Percentiles rank a stretch among this genome's conserved stretches.
phyloP scores from a whole-genome alignment of 2,888 invertebrate species.

The Hypercompe scribonia region DNA sequence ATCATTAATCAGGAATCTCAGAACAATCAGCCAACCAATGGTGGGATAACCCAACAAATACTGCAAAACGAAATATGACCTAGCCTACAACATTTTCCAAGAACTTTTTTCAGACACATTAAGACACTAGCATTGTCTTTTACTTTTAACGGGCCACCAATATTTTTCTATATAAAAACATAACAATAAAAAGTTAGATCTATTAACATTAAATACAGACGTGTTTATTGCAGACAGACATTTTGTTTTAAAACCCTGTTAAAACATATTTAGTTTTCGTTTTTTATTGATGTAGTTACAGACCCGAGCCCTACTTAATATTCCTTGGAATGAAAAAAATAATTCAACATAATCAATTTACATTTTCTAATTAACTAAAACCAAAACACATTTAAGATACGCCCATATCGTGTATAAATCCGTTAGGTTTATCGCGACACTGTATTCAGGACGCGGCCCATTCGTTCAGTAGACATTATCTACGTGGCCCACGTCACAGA shows the following conservation, averaged over 20 bases:
- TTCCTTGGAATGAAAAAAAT: neutral
- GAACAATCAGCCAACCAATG: too few species aligned
- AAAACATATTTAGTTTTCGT: neutral
- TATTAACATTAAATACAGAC: neutral
- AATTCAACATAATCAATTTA: neutral
- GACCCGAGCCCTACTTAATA: neutral
- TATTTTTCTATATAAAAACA: too few species aligned
- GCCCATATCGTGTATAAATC: slow-evolving; percentile 8
- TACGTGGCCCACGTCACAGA: slow-evolving; percentile 63
- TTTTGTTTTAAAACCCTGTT: neutral
- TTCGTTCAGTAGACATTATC: slow-evolving; percentile 77
- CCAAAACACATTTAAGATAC: slow-evolving; percentile 8
- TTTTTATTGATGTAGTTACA: neutral
- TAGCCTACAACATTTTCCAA: too few species aligned
- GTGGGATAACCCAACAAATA: too few species aligned
- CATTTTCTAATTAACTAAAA: neutral
- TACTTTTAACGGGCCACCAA: too few species aligned
- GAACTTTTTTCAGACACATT: too few species aligned
- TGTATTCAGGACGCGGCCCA: slow-evolving; percentile 71
- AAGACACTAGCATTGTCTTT: too few species aligned
- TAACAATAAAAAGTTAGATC: neutral
- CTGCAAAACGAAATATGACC: too few species aligned
- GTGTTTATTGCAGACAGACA: neutral
- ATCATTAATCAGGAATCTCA: too few species aligned
- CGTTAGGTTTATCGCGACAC: slow-evolving; percentile 58